Percentiles rank a stretch among this genome's conserved stretches.
These are phyloP conservation scores for Alethe diademata DNA, from an alignment of 2,113 vertebrate genomes.

Conservation along the genomic window DNA sequence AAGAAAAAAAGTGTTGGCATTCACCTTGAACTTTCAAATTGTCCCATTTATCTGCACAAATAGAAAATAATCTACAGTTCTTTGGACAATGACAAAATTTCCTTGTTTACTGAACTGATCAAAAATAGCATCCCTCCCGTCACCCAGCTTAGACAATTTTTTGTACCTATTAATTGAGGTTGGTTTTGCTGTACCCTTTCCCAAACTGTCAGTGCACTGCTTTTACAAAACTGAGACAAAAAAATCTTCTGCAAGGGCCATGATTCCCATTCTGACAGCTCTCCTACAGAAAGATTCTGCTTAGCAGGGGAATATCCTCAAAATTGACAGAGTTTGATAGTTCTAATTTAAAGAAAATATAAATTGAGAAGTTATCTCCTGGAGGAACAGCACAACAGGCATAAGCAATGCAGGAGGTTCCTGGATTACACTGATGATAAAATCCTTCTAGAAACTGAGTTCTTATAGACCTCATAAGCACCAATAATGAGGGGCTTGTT, in stretches of 20 bases:
- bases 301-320: neutral
- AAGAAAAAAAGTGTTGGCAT: neutral
- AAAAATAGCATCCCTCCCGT: neutral
- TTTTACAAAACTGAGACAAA: neutral
- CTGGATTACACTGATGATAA: neutral
- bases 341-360: neutral
- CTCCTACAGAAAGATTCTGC: neutral
- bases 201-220: neutral
- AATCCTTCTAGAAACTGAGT: neutral
- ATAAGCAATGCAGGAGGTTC: neutral
- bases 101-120: neutral
- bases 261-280: neutral
- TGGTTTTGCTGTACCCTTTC: neutral
- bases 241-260: neutral
- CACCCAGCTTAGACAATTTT: neutral
- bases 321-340: neutral
- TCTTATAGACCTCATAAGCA: neutral
- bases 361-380: neutral
- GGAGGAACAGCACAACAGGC: neutral
- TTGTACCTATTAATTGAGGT: neutral
- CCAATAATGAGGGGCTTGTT: neutral
- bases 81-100: neutral
- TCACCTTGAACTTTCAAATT: neutral
- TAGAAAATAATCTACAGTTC: neutral
- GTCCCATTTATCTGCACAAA: neutral